Conservation (phyloP, 2,113 vertebrate species). For the Elephas maximus region DNA sequence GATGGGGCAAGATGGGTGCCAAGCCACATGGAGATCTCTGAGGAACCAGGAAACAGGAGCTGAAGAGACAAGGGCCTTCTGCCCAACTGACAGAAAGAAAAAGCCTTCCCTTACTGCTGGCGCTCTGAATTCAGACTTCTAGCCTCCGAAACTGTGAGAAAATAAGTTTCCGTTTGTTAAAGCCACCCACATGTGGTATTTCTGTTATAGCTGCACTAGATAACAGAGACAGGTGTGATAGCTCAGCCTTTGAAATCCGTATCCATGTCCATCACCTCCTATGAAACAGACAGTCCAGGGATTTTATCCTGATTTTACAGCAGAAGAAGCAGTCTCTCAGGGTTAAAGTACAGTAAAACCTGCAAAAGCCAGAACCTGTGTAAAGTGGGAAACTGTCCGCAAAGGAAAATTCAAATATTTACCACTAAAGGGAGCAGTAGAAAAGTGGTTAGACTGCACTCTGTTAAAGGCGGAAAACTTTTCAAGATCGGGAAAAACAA, state of each 20-base stretch:
- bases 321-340: background rate
- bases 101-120: background rate
- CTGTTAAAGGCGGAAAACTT: no score
- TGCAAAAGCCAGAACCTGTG: no score
- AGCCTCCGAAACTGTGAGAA: background rate
- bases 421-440: background rate
- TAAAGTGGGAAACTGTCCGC: no score
- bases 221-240: background rate
- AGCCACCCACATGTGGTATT: no score
- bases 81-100: background rate
- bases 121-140: background rate
- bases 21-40: background rate
- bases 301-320: background rate
- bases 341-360: no score
- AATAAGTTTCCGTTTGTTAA: no score
- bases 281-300: background rate
- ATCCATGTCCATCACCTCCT: background rate
- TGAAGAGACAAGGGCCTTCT: background rate
- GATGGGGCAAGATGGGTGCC: background rate
- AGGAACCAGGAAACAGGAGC: background rate
- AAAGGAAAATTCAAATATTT: background rate
- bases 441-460: background rate
- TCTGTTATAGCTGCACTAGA: background rate
- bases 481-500: no score
- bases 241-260: background rate